Evolutionary conservation across 2,797 vertebrate genomes (phyloP).

Genomic region (Spondyliosoma cantharus): DNA sequence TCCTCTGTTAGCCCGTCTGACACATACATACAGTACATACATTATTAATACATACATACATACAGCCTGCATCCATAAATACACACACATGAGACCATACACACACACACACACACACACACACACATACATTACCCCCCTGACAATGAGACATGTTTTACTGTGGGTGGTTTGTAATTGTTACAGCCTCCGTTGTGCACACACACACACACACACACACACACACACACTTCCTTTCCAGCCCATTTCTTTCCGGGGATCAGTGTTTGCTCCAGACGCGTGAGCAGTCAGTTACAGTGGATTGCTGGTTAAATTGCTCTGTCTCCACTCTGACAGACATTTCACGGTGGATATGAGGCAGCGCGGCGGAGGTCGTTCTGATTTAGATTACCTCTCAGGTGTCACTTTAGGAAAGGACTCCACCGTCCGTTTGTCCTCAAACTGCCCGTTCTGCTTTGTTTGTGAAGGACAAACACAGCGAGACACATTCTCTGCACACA

Average conservation of each 20-base stretch:
- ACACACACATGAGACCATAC: background rate
- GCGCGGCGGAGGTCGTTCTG: conserved; percentile 28
- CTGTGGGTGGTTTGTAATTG: conserved; percentile 45
- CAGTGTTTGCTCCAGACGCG: conserved; percentile 37
- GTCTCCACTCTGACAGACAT: conserved; percentile 61
- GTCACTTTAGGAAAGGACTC: conserved; percentile 15
- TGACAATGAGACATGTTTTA: conserved; percentile 23
- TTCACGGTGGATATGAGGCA: conserved; percentile 49
- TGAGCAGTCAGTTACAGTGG: conserved; percentile 30
- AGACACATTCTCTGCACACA: background rate
- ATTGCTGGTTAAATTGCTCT: conserved; percentile 60
- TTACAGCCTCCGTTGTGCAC: conserved; percentile 12
- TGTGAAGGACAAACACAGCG: conserved; percentile 52
- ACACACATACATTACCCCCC: conserved; percentile 10
- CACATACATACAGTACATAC: conserved; percentile 26
- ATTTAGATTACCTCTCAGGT: conserved; percentile 51
- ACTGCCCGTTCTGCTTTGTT: conserved; percentile 15
- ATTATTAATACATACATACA: conserved; percentile 16
- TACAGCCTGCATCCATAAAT: background rate
- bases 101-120: conserved; percentile 5
- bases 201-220: conserved; percentile 17
- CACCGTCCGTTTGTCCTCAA: conserved; percentile 24
- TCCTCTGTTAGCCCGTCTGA: conserved; percentile 46
- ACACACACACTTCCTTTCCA: conserved; percentile 31
- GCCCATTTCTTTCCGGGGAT: conserved; percentile 36